Conservation (phyloP, 2,113 vertebrate species). For the Misgurnus mizolepis region DNA sequence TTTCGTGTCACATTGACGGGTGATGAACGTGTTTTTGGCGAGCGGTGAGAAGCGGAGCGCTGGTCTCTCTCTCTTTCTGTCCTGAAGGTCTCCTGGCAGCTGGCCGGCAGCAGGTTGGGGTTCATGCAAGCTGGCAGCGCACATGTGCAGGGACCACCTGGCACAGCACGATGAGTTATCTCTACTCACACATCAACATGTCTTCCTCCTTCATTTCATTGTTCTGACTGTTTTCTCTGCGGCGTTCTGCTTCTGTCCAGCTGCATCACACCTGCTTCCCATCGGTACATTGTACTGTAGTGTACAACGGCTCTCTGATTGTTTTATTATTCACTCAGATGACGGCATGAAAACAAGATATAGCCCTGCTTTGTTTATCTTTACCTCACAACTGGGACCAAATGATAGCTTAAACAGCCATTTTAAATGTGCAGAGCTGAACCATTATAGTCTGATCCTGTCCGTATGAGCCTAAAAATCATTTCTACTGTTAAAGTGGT, state of each 20-base stretch:
- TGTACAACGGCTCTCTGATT: conserved; percentile 4
- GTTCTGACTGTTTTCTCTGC: neutral
- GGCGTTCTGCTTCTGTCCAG: neutral
- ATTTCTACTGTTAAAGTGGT: neutral
- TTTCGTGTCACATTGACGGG: conserved; percentile 28
- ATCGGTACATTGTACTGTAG: neutral
- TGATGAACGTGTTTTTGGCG: conserved; percentile 11
- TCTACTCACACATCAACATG: conserved; percentile 11
- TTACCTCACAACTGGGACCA: neutral
- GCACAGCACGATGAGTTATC: conserved; percentile 24
- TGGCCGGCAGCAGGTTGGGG: conserved; percentile 33
- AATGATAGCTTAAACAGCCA: neutral
- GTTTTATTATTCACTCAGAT: conserved; percentile 1
- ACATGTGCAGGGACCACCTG: conserved; percentile 39
- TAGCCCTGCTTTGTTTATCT: neutral
- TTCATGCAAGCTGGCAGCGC: conserved; percentile 47
- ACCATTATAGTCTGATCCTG: too few species aligned
- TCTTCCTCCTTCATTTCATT: conserved; percentile 3
- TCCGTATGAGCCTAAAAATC: neutral
- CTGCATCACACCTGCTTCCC: neutral
- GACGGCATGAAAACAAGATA: neutral
- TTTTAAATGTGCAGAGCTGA: neutral
- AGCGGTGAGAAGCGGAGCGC: neutral
- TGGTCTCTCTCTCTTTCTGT: conserved; percentile 2
- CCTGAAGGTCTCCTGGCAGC: conserved; percentile 44